Evolutionary conservation across 2,113 vertebrate species (phyloP).

Genomic region (Trogon surrucura): DNA sequence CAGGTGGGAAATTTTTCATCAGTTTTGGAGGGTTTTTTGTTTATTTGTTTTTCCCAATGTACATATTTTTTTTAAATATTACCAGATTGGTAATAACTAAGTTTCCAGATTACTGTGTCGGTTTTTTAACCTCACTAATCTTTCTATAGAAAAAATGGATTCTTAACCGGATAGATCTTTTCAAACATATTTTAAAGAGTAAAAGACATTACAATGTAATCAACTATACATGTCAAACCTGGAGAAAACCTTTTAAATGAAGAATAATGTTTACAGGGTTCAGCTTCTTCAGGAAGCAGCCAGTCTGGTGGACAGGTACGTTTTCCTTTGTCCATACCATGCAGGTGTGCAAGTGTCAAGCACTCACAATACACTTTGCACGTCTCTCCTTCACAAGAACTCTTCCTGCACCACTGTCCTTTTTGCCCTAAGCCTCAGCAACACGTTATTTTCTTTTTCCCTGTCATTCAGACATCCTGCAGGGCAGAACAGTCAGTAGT

Average conservation of each 20-base stretch:
- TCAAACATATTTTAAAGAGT: not conserved
- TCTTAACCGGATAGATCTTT: not conserved
- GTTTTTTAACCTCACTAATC: not conserved
- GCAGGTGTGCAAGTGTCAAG: not conserved
- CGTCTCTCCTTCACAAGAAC: not conserved
- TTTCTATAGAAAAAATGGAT: not conserved
- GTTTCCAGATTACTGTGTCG: not conserved
- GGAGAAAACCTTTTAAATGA: not conserved
- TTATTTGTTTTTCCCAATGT: rapidly evolving
- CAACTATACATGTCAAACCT: not conserved
- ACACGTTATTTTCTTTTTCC: not conserved
- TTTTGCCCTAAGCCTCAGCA: not conserved
- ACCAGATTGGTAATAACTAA: not conserved
- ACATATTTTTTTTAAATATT: not conserved
- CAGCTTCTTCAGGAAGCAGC: constrained; percentile 16
- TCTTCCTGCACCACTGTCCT: not conserved
- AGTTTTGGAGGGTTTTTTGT: rapidly evolving
- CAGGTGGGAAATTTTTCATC: constrained; percentile 21
- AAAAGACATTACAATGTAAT: not conserved
- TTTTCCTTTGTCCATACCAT: not conserved
- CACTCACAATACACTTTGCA: not conserved
- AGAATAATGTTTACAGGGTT: not conserved
- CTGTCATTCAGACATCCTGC: not conserved
- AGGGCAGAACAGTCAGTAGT: not conserved
- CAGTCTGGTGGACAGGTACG: constrained; percentile 48